A percentile compares a stretch with the other conserved stretches of the same genome.
These are phyloP conservation scores for Trogon melanurus DNA, from an alignment of 2,113 vertebrate genomes.

Conservation along the genomic window DNA sequence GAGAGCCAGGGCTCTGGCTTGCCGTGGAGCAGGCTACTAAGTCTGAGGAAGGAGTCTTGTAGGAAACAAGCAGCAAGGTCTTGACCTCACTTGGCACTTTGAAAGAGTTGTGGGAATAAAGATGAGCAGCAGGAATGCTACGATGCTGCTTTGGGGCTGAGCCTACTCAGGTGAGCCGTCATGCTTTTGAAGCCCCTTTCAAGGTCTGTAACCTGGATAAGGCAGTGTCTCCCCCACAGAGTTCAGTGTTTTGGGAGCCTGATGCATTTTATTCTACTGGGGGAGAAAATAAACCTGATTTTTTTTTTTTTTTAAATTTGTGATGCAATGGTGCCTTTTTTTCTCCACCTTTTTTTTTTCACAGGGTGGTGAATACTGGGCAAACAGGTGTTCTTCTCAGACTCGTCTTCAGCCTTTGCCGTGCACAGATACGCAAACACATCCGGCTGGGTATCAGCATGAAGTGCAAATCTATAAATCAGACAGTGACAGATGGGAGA, in stretches of 20 bases:
- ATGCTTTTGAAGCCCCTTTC: not conserved
- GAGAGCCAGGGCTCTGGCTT: not conserved
- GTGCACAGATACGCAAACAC: fast-evolving
- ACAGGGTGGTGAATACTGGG: not conserved
- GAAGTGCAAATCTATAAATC: not conserved
- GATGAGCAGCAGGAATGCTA: not conserved
- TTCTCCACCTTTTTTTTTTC: fast-evolving
- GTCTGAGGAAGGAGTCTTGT: not conserved
- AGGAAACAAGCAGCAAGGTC: not conserved
- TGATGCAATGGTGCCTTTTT: not conserved
- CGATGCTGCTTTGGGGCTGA: fast-evolving
- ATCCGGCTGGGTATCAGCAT: not conserved
- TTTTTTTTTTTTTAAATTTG: not conserved
- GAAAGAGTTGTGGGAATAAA: not conserved
- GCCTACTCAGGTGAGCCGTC: not conserved
- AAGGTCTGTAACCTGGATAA: not conserved
- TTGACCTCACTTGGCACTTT: not conserved
- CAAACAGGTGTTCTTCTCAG: not conserved
- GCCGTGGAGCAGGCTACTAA: not conserved
- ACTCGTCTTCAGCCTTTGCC: not conserved
- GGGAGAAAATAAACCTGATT: fast-evolving
- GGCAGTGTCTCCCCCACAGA: not conserved
- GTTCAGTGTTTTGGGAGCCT: not conserved
- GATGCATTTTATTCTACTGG: not conserved
- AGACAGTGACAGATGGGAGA: not conserved